Percentiles rank a stretch among this genome's conserved stretches.
Evolutionary conservation across 2,797 vertebrate genomes (phyloP).

Genomic region (Pseudochaenichthys georgianus): DNA sequence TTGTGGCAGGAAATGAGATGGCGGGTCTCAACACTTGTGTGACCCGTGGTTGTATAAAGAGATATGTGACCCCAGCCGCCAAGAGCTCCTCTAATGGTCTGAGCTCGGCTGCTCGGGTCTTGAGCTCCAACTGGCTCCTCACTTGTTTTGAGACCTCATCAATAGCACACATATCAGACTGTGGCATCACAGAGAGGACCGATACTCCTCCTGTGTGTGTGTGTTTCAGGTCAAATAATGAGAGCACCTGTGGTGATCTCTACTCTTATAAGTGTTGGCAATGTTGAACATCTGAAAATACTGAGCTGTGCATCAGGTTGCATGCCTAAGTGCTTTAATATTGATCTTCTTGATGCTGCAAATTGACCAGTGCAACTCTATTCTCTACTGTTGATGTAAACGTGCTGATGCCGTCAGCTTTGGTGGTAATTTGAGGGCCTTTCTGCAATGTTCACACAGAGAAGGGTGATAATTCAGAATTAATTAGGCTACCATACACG

Average conservation of each 20-base stretch:
- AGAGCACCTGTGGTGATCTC: conserved; percentile 63
- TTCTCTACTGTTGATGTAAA: conserved; percentile 35
- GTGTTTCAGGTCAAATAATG: conserved; percentile 49
- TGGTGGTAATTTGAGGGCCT: conserved; percentile 38
- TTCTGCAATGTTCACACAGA: conserved; percentile 54
- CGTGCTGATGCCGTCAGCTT: conserved; percentile 24
- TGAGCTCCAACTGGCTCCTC: conserved; percentile 22
- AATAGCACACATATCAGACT: conserved; percentile 48
- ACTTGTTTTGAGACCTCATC: conserved; percentile 64
- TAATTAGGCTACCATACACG: conserved; percentile 77
- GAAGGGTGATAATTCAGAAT: conserved; percentile 68
- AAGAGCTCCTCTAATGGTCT: conserved; percentile 70
- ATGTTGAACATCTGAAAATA: conserved; percentile 37
- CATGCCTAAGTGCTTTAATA: conserved; percentile 37
- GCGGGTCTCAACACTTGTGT: conserved; percentile 65
- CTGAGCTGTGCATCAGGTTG: conserved; percentile 45
- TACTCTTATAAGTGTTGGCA: conserved; percentile 17
- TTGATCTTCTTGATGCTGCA: conserved; percentile 42
- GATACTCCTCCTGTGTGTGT: conserved; percentile 6
- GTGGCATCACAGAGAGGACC: conserved; percentile 8
- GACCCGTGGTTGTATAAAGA: conserved; percentile 46
- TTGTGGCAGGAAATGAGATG: conserved; percentile 73
- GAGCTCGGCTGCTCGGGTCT: conserved; percentile 63
- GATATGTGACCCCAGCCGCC: conserved; percentile 58
- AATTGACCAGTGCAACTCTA: conserved; percentile 29